Evolutionary conservation across 2,113 vertebrate genomes (phyloP).

Genomic region (Pantherophis guttatus): DNA sequence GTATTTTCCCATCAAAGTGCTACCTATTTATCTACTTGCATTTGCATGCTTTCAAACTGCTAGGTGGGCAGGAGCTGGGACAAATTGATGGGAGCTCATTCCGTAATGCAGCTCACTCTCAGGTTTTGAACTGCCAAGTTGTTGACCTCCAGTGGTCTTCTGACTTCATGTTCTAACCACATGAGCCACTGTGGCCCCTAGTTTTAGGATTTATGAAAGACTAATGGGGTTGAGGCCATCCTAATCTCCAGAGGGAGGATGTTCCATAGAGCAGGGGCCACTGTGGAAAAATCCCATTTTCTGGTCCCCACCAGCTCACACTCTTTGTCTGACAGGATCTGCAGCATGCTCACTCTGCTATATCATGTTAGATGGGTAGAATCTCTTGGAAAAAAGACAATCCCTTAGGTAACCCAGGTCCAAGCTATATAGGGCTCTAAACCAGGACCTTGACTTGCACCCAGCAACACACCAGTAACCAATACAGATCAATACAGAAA

Average conservation of each 20-base stretch:
- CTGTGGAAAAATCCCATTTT: background rate
- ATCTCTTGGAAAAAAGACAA: background rate
- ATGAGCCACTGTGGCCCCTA: background rate
- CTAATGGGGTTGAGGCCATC: background rate
- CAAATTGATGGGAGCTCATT: no score
- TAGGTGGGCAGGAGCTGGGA: no score
- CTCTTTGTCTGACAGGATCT: background rate
- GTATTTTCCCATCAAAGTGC: no score
- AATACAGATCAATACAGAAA: background rate
- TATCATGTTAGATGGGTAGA: background rate
- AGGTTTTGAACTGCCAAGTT: no score
- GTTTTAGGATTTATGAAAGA: background rate
- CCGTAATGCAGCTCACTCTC: no score
- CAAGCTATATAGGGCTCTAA: no score
- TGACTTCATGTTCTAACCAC: no score
- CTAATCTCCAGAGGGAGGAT: background rate
- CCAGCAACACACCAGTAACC: background rate
- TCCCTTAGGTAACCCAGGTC: background rate
- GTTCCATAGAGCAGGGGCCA: background rate
- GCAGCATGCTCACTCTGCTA: background rate
- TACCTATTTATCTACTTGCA: no score
- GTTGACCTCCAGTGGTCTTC: no score
- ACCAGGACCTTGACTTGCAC: no score
- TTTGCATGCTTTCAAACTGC: no score
- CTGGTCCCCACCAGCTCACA: background rate